Evolutionary conservation across 2,888 invertebrate species (phyloP).

Genomic region (Cheiracanthium punctorium): DNA sequence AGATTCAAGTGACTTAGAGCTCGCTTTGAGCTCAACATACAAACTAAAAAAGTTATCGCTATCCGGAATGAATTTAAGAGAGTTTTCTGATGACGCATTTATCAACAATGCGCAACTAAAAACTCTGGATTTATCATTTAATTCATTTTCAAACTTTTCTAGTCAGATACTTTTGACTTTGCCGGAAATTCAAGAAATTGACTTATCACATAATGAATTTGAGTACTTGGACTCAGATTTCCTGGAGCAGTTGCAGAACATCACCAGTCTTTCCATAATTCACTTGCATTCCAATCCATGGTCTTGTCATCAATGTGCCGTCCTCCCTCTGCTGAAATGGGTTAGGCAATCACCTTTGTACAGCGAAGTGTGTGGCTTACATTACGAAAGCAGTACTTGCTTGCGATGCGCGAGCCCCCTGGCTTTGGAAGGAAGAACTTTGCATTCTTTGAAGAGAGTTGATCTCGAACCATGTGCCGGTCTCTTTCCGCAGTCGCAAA

Average conservation of each 20-base stretch:
- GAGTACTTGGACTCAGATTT: slow-evolving; percentile 81
- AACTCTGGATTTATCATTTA: slow-evolving; percentile 84
- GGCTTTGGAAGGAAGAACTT: slow-evolving; percentile 78
- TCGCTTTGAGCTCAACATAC: slow-evolving; percentile 80
- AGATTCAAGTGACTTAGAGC: slow-evolving; percentile 74
- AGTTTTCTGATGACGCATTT: slow-evolving; percentile 70
- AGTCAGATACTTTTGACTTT: slow-evolving; percentile 80
- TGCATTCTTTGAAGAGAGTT: slow-evolving; percentile 44
- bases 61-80: slow-evolving; percentile 62
- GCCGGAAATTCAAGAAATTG: slow-evolving; percentile 80
- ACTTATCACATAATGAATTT: slow-evolving; percentile 85
- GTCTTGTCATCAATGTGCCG: slow-evolving; percentile 82
- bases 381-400: slow-evolving; percentile 74
- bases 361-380: slow-evolving; percentile 71
- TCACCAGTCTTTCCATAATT: slow-evolving; percentile 62
- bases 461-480: slow-evolving; percentile 71
- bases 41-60: slow-evolving; percentile 79
- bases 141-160: slow-evolving; percentile 81
- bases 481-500: slow-evolving; percentile 67
- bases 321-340: slow-evolving; percentile 73
- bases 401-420: slow-evolving; percentile 81
- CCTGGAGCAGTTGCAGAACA: slow-evolving; percentile 78
- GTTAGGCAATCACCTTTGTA: slow-evolving; percentile 71
- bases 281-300: slow-evolving; percentile 81
- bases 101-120: slow-evolving; percentile 77